Conservation (phyloP, 92 coral and sea anemone species). For the Zoanthus gigantus region DNA sequence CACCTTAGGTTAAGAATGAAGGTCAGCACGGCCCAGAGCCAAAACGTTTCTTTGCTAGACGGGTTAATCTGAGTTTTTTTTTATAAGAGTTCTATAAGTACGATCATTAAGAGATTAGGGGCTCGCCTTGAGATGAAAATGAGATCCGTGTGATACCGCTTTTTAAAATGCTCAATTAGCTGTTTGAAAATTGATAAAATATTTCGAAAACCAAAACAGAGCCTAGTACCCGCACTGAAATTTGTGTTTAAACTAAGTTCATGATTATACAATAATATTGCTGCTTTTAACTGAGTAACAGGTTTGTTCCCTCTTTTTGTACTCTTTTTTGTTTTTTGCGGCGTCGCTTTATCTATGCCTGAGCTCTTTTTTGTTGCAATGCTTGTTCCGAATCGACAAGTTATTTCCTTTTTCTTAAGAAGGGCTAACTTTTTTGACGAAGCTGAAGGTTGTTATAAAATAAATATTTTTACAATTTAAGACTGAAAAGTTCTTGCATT, state of each 20-base stretch:
- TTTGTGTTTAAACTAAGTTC: background rate
- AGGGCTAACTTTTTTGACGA: too few relatives aligned
- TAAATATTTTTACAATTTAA: too few relatives aligned
- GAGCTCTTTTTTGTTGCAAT: too few relatives aligned
- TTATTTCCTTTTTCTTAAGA: too few relatives aligned
- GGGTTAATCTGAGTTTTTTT: background rate
- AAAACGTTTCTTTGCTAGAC: background rate
- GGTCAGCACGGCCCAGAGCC: background rate
- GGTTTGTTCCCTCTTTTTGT: too few relatives aligned
- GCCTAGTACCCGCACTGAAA: background rate
- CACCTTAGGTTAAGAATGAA: background rate
- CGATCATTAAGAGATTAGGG: background rate
- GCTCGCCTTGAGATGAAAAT: slow-evolving; percentile 3
- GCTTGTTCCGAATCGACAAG: too few relatives aligned
- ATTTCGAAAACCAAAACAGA: background rate
- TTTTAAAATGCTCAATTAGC: background rate
- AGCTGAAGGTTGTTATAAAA: too few relatives aligned
- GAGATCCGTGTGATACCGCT: background rate
- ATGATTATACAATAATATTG: too few relatives aligned
- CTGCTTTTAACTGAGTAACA: too few relatives aligned
- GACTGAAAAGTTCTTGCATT: too few relatives aligned
- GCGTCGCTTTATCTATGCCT: too few relatives aligned
- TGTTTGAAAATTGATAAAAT: background rate
- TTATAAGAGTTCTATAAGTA: background rate
- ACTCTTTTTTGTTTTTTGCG: too few relatives aligned